These are phyloP conservation scores for Tadarida brasiliensis DNA, from an alignment of 2,797 vertebrate genomes.

Conservation along the genomic window DNA sequence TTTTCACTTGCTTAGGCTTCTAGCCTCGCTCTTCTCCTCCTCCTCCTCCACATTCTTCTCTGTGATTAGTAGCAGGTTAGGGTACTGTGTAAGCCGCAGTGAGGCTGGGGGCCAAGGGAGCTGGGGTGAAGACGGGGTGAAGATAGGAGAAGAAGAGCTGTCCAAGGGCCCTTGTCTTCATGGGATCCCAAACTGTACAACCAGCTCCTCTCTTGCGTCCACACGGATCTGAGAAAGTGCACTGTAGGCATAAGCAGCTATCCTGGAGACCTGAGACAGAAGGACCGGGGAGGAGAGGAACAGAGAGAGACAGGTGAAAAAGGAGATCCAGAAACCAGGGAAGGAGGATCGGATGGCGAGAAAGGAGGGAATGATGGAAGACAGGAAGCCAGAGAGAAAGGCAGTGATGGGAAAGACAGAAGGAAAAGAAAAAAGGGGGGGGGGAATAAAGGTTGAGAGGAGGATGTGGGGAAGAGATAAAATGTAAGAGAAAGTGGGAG, in stretches of 20 bases:
- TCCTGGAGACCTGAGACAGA: slow-evolving; percentile 93
- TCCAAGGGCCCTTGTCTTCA: slow-evolving; percentile 86
- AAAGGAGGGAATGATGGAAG: background rate
- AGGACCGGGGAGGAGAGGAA: background rate
- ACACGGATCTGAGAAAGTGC: slow-evolving; percentile 98
- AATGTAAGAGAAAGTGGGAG: background rate
- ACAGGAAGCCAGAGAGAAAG: slow-evolving; percentile 8
- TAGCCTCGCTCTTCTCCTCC: slow-evolving; percentile 63
- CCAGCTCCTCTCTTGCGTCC: slow-evolving; percentile 97
- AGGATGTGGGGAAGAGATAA: background rate
- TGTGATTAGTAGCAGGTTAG: slow-evolving; percentile 79
- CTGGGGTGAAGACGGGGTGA: slow-evolving; percentile 67
- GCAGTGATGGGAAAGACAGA: background rate
- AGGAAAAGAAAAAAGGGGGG: background rate
- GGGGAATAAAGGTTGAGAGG: background rate
- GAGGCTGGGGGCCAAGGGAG: slow-evolving; percentile 70
- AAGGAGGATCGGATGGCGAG: background rate
- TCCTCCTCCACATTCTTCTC: slow-evolving; percentile 68
- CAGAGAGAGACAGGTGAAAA: background rate
- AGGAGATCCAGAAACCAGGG: background rate
- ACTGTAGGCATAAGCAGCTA: slow-evolving; percentile 97
- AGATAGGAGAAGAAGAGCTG: slow-evolving; percentile 82
- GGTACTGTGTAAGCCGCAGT: slow-evolving; percentile 83
- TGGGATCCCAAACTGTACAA: slow-evolving; percentile 98
- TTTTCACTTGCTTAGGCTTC: slow-evolving; percentile 73